Base-by-base conservation (phyloP, 2,888 invertebrate species). In the Pecten maximus region DNA sequence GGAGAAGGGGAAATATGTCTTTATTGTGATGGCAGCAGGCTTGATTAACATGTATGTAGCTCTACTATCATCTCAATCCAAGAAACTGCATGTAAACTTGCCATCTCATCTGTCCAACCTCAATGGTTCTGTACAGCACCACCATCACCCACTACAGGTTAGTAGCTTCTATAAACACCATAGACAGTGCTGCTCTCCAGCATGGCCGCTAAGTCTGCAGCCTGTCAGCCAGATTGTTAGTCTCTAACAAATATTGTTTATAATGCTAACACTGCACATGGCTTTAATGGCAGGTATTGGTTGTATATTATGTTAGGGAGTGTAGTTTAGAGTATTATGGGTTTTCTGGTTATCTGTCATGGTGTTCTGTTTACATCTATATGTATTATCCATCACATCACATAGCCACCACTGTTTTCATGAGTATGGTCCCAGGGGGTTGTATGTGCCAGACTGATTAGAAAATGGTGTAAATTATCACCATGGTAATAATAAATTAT, bases 1-100 rank as follows among this genome's bases (percentile, higher is more conserved):
- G 12, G 74, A 74, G 74, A 74, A 74, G 74, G 87, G 54, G 88
- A 74, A 40, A 91, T 88, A 89, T 88, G 88, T 40, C 54, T 60
- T 23, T 50, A 40, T 87, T 40, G 86, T 89, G 40, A 91, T 91
- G 91, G 90, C 91, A 88, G 90, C 91, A 87, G 89, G 91, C 60
- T 90, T 91, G 91, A 88, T 91, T 88, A 90, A 91, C 89, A 89
- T 90, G 88, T 91, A 91, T 88, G 87, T 91, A 74, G 90, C 91
- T 60, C 23, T 91, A 89, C 87, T 91, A 89, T 88, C 91, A 50
- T 54, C 54, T 44, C 50, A 48, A 89, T 89, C 89, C 87, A 89
- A 91, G 88, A 91, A 91, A 87, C 50, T 91, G 40, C 91, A 54
- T 44, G 44, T 90, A 54, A 88, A 90, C 54, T 88, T 88, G 74